phyloP scores from a whole-genome alignment of 1,140 invertebrate species.

The Drosophila pachea region DNA sequence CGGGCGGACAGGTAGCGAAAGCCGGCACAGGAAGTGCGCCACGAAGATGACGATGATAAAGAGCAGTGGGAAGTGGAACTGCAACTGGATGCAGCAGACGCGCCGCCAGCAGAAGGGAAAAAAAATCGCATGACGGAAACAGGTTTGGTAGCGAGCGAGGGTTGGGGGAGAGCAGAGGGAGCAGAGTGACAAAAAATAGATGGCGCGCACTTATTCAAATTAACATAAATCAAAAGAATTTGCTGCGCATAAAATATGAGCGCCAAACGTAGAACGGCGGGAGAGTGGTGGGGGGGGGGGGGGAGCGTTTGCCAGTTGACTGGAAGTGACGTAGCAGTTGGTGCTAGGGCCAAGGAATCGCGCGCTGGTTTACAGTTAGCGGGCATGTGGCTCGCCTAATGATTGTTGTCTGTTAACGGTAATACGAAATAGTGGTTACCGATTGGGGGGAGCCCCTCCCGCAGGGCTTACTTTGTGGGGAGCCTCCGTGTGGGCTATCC shows the following conservation, averaged over 20 bases:
- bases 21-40: slow-evolving; percentile 24
- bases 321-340: neutral
- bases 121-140: slow-evolving; percentile 48
- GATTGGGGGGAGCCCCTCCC: too few species aligned
- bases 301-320: neutral
- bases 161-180: neutral
- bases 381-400: neutral
- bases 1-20: slow-evolving; percentile 34
- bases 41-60: slow-evolving; percentile 47
- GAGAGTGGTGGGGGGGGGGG: neutral
- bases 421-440: too few species aligned
- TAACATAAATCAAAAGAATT: slow-evolving; percentile 70
- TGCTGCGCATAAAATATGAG: slow-evolving; percentile 51
- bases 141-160: slow-evolving; percentile 20
- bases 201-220: slow-evolving; percentile 67
- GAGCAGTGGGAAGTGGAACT: slow-evolving; percentile 37
- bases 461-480: too few species aligned
- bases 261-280: neutral
- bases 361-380: neutral
- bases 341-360: neutral
- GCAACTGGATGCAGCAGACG: slow-evolving; percentile 6
- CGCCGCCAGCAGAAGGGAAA: slow-evolving; percentile 25
- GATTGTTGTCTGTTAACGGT: too few species aligned
- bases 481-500: too few species aligned
- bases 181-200: slow-evolving; percentile 46